Percentiles rank a stretch among this genome's conserved stretches.
Evolutionary conservation across 2,888 invertebrate genomes (phyloP).

Genomic region (Napeogenes inachia): DNA sequence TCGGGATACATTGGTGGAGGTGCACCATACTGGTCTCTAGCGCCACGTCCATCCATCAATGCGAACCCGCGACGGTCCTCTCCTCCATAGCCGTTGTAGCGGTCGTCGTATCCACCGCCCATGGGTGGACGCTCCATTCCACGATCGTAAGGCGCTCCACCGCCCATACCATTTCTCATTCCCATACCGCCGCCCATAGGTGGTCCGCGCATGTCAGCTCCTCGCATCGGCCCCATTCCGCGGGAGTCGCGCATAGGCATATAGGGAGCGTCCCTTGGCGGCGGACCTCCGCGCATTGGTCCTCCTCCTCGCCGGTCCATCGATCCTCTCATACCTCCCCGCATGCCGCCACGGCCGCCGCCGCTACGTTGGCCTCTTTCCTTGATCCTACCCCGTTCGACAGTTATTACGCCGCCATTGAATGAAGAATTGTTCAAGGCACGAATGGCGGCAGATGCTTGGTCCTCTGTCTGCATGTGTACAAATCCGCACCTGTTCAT

Average conservation of each 20-base stretch:
- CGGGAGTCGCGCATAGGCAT: conserved; percentile 45
- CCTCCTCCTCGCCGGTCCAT: conserved; percentile 58
- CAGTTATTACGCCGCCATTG: conserved; percentile 89
- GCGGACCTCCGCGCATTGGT: conserved; percentile 52
- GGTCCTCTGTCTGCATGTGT: conserved; percentile 89
- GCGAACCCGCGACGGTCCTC: conserved; percentile 69
- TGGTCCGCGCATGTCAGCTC: conserved; percentile 65
- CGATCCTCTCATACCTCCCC: conserved; percentile 64
- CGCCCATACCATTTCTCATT: conserved; percentile 65
- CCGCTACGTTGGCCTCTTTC: conserved; percentile 79
- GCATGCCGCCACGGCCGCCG: conserved; percentile 63
- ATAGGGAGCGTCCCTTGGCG: conserved; percentile 45
- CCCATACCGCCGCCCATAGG: conserved; percentile 43
- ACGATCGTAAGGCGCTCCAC: conserved; percentile 54
- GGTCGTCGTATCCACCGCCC: conserved; percentile 58
- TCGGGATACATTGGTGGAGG: conserved; percentile 52
- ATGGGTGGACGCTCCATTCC: conserved; percentile 49
- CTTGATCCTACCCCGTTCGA: conserved; percentile 89
- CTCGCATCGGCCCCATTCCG: conserved; percentile 52
- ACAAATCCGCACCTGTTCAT: conserved; percentile 97
- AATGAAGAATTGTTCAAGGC: conserved; percentile 88
- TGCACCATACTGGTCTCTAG: conserved; percentile 59
- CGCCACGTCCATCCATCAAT: conserved; percentile 55
- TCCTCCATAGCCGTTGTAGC: conserved; percentile 65
- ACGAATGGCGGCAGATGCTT: conserved; percentile 88